These are phyloP conservation scores for Varecia variegata DNA, from an alignment of 2,797 vertebrate genomes.

Conservation along the genomic window DNA sequence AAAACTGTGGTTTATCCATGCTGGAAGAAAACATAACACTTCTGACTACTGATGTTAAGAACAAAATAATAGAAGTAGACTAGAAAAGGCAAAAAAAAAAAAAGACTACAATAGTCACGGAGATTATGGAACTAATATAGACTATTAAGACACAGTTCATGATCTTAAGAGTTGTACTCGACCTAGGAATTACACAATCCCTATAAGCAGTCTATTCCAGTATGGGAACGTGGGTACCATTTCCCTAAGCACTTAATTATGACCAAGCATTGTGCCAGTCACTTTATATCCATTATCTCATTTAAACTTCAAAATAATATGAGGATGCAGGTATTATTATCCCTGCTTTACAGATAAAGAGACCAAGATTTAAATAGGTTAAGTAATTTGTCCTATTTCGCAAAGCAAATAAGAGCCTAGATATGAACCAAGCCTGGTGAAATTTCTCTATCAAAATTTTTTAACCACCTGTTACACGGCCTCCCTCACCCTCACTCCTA, in stretches of 20 bases:
- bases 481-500: neutral
- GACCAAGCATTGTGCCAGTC: neutral
- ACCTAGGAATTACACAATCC: neutral
- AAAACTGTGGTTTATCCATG: neutral
- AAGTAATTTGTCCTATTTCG: neutral
- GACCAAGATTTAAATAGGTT: neutral
- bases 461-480: neutral
- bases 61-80: slow-evolving; percentile 17
- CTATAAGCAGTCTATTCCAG: no score
- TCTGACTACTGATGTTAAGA: neutral
- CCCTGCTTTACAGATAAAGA: neutral
- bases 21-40: neutral
- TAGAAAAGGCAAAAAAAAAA: neutral
- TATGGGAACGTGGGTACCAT: neutral
- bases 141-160: neutral
- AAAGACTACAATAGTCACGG: neutral
- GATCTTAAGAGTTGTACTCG: neutral
- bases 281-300: neutral
- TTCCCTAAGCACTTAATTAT: neutral
- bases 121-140: neutral
- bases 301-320: slow-evolving; percentile 39
- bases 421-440: neutral
- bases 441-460: neutral
- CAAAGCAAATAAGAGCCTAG: neutral
- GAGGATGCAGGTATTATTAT: neutral